phyloP scores from a whole-genome alignment of 2,797 vertebrate species.

The Dryobates pubescens region DNA sequence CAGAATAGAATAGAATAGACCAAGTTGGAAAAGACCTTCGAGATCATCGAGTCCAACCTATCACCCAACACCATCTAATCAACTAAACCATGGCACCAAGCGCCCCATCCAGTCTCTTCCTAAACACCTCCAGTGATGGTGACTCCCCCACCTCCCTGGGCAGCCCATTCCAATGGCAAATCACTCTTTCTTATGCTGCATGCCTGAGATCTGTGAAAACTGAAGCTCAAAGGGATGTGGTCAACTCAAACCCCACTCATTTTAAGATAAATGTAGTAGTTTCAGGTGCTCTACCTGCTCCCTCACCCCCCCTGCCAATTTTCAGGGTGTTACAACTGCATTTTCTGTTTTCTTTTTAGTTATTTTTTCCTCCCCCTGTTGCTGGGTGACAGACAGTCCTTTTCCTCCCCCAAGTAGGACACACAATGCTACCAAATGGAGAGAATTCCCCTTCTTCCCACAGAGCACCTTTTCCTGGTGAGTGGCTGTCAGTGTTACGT shows the following conservation, averaged over 20 bases:
- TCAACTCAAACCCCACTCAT: conserved; percentile 8
- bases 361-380: background rate
- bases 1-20: too few species aligned
- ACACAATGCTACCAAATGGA: background rate
- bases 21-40: too few species aligned
- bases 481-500: fast-evolving
- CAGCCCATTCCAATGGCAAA: too few species aligned
- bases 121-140: too few species aligned
- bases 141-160: too few species aligned
- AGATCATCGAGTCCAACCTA: too few species aligned
- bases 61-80: too few species aligned
- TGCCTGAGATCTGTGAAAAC: background rate
- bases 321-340: background rate
- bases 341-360: conserved; percentile 11
- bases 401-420: background rate
- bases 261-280: background rate
- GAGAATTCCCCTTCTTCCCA: background rate
- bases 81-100: too few species aligned
- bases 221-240: conserved; percentile 37
- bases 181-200: background rate
- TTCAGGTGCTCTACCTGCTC: conserved; percentile 25
- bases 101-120: too few species aligned
- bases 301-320: conserved; percentile 23
- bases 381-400: background rate
- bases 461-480: background rate